These are phyloP conservation scores for Plodia interpunctella DNA, from an alignment of 1,140 invertebrate genomes.

Conservation along the genomic window DNA sequence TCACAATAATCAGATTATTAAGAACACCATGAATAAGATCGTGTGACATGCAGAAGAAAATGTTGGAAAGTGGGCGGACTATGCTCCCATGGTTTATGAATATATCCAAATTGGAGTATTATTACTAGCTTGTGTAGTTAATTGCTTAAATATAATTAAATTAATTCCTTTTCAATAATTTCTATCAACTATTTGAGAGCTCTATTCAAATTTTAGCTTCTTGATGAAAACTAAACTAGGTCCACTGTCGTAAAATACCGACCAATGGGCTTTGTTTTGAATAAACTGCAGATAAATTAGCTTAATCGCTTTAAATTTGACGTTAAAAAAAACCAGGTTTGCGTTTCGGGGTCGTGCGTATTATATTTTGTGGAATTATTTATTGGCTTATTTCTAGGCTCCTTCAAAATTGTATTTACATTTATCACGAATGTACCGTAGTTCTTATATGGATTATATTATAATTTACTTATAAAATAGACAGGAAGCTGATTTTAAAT, in stretches of 20 bases:
- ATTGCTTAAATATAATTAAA: too few species aligned
- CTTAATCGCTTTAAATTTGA: conserved; percentile 24
- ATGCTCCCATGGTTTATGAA: too few species aligned
- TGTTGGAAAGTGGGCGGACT: too few species aligned
- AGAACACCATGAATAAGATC: too few species aligned
- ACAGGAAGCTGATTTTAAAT: too few species aligned
- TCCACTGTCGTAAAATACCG: conserved; percentile 41
- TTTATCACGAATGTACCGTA: neutral
- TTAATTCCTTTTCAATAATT: neutral
- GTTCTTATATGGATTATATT: too few species aligned
- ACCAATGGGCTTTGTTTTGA: conserved; percentile 31
- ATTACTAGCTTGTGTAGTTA: too few species aligned
- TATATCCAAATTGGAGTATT: too few species aligned
- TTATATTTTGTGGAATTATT: neutral
- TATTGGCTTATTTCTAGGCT: neutral
- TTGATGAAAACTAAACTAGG: conserved; percentile 14
- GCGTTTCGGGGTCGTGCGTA: conserved; percentile 2
- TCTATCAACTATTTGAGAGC: neutral
- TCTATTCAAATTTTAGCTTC: neutral
- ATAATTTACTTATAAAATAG: too few species aligned
- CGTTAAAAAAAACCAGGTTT: conserved; percentile 8
- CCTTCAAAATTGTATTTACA: neutral
- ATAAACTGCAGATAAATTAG: conserved; percentile 33
- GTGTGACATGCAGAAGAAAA: too few species aligned
- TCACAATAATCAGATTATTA: too few species aligned